Percentiles rank a stretch among this genome's conserved stretches.
These are phyloP conservation scores for Cinclus cinclus DNA, from an alignment of 2,113 vertebrate species.

Conservation along the genomic window DNA sequence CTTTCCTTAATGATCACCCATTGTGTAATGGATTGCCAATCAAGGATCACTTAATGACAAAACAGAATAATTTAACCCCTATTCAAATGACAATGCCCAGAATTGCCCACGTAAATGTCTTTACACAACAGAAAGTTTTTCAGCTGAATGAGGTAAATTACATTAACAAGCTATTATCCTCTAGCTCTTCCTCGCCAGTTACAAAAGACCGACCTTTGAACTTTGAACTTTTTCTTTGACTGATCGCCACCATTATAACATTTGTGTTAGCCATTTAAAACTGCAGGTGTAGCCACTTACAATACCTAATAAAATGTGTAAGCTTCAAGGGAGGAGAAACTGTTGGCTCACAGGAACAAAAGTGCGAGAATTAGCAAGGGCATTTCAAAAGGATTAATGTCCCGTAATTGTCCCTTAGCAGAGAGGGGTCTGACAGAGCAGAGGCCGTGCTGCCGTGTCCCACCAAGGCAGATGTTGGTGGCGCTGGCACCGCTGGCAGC, in stretches of 20 bases:
- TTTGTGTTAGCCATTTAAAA: constrained; percentile 82
- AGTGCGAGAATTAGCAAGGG: constrained; percentile 12
- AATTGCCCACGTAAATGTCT: constrained; percentile 76
- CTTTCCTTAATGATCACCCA: constrained; percentile 81
- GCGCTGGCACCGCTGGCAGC: background rate
- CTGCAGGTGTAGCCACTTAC: constrained; percentile 90
- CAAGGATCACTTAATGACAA: constrained; percentile 86
- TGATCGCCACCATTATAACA: constrained; percentile 79
- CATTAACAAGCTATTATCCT: constrained; percentile 82
- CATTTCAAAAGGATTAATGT: constrained; percentile 64
- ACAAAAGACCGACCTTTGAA: constrained; percentile 90
- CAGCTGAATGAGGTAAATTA: constrained; percentile 81
- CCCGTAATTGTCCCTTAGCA: background rate
- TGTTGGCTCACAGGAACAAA: background rate
- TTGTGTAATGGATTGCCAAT: constrained; percentile 84
- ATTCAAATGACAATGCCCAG: constrained; percentile 80
- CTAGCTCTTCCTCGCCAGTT: constrained; percentile 69
- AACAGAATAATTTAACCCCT: constrained; percentile 82
- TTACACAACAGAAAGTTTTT: constrained; percentile 77
- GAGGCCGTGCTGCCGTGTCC: background rate
- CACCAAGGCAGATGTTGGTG: background rate
- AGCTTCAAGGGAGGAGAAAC: constrained; percentile 41
- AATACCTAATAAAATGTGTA: constrained; percentile 80
- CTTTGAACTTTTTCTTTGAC: constrained; percentile 85
- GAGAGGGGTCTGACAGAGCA: background rate